Base-by-base conservation (phyloP, 2,113 vertebrate genomes). In the Cochlearius cochlearius region DNA sequence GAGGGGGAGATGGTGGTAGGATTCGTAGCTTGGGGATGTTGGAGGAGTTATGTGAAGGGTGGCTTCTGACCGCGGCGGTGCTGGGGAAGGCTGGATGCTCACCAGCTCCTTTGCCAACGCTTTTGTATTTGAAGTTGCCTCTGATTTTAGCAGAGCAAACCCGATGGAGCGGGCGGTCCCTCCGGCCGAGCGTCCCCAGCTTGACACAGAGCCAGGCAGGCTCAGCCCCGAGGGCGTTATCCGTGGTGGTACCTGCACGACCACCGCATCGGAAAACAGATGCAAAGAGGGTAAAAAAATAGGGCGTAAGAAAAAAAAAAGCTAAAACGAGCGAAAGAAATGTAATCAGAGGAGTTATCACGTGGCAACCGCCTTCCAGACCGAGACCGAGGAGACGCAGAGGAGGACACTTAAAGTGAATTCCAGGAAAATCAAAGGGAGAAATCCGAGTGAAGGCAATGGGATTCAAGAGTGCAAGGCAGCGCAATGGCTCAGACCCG, bases 161-260 rank as follows among this genome's bases (percentile, higher is more conserved):
- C 11, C 0, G 1, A 23, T 1, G 38, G 12, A 8, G 5, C 0
- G 1, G 32, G 47, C 3, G 1, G 29, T 43, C 16, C 27, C 76
- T 12, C 22, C 15, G 8, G 13, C 36, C 3, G 2, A 38, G 26
- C 4, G 22, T 72, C 20, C 39, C 30, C 75, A 41, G 53, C 39
- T 45, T 47, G 72, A 19, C 32, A 9, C 10, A 25, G 36, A 36
- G 27, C 3, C 60, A 29, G 60, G 34, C 58, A 41, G 34, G 67
- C 47, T 72, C 13, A 20, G 41, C 58, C 47, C 17, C 2, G 1
- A 21, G 43, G 26, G 11, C 30, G n/a, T 32, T 41, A 55, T 12
- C n/a, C 0, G 0, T 36, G n/a, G 4, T n/a, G 71, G 29, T 1
- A 27, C 53, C 60, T 22, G 52, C 34, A 22, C 5, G 72, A 20